phyloP scores from a whole-genome alignment of 2,797 vertebrate genomes.

The Astyanax mexicanus region DNA sequence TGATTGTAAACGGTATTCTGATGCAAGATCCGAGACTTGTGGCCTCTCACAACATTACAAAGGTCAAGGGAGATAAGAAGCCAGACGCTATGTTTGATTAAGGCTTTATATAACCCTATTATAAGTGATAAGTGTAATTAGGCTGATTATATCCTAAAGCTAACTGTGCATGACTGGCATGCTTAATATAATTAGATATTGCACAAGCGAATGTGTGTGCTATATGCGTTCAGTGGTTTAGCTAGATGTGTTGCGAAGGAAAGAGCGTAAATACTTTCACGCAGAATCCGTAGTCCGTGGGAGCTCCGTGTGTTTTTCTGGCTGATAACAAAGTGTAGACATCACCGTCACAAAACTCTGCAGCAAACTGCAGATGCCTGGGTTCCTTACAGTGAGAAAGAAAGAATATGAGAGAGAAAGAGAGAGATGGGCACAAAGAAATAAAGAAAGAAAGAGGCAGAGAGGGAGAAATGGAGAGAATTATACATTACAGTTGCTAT shows the following conservation, averaged over 20 bases:
- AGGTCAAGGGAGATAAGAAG: constrained; percentile 46
- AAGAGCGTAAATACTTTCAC: constrained; percentile 86
- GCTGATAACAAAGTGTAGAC: constrained; percentile 88
- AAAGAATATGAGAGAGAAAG: constrained; percentile 3
- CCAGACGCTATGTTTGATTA: constrained; percentile 50
- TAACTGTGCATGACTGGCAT: constrained; percentile 24
- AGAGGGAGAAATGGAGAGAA: neutral
- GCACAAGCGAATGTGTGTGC: constrained; percentile 29
- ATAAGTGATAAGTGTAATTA: constrained; percentile 51
- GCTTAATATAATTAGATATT: constrained; percentile 31
- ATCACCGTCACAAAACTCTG: constrained; percentile 92
- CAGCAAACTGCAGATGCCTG: constrained; percentile 95
- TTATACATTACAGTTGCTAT: neutral
- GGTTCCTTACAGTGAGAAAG: constrained; percentile 82
- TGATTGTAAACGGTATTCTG: neutral
- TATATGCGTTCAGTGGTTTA: constrained; percentile 20
- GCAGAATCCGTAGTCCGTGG: constrained; percentile 92
- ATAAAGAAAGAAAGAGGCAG: no score
- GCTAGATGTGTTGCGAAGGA: constrained; percentile 27
- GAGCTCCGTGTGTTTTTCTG: constrained; percentile 90
- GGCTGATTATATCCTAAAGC: constrained; percentile 50
- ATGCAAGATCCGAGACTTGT: constrained; percentile 21
- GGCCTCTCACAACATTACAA: constrained; percentile 32
- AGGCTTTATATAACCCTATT: constrained; percentile 38
- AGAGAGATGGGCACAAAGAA: no score